Base-by-base conservation (phyloP, 1,140 invertebrate genomes). In the Trachymyrmex cornetzi region DNA sequence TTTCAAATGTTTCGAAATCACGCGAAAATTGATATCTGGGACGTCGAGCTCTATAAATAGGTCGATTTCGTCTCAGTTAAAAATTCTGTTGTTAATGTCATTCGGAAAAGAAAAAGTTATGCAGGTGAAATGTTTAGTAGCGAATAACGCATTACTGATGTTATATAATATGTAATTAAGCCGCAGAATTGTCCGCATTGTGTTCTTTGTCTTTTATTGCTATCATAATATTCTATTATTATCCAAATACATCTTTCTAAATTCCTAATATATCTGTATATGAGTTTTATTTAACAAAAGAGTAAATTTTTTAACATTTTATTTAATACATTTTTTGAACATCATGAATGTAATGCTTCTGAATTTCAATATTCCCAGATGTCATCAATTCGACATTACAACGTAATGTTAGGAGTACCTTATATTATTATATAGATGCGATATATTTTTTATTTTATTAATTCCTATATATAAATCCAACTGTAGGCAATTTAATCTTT, bases 1-100 rank as follows among this genome's bases (percentile, higher is more conserved):
- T 82, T 59, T 27, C 55, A 67, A 72, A 44, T 53, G 34, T 82
- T 82, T 72, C 30, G 64, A 59, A 69, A 74, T 61, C 57, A 75
- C 30, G 14, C 12, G 38, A 63, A 84, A 84, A 84, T 50, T 74
- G 80, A 75, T 74, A 61, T 75, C 38, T 22, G 66, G 19, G 1
- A 22, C 69, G 24, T 48, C 27, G 53, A 61, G 44, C 55, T 63
- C 50, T 48, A 19, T 19, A 14, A 50, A 50, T 48, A 24, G 38
- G 19, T 14, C 6, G 27, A 75, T 48, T 1, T 5, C 4, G 66
- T 71, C 77, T 57, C 30, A 27, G 2, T 22, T 4, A 48, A 22
- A 53, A 74, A 74, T 72, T 82, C 3, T 38, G 9, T 44, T 44
- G 38, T 44, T 9, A 1, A 66, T 16, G 63, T n/a, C 16, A 69